Evolutionary conservation across 2,888 invertebrate genomes (phyloP), one percentile per base, ranked within the genome.

Genomic region (Aspidiotus rigidus): DNA sequence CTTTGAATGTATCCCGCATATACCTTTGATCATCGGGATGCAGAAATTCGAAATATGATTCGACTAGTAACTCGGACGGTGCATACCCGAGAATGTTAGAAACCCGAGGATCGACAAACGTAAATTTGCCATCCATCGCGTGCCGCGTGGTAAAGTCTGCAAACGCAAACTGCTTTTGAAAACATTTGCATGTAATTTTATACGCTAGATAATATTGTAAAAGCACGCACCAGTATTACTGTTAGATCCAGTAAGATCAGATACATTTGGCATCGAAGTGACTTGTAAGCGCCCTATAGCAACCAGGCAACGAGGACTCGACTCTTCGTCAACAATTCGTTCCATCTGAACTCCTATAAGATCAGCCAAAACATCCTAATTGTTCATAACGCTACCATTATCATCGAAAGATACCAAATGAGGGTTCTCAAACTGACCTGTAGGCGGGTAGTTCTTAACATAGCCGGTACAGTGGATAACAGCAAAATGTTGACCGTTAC

Each of bases 401-500:
- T 28, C 28, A 28, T 3, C 28, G 28, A 28, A 3, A 28, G n/a
- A n/a, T n/a, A n/a, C n/a, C n/a, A 3, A 28, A 28, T 28, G 69
- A 55, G 73, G 75, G 67, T 73, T 72, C 70, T 75, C 75, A 73
- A 74, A 75, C 72, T 74, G 74, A 88, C 92, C 91, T 78, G 93
- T 88, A 44, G 96, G 95, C 17, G 96, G 95, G 96, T 97, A 98
- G 81, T 97, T 98, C 80, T 99, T 99, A 70, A 99, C 95, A 79
- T 99, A 99, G 13, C 99, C 99, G 41, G 99, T 99, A 81, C 98
- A 98, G 79, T 99, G 99, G 17, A 99, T 95, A 42, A 99, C 97
- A 11, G 97, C 96, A 79, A 93, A 99, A 79, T 94, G 94, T 77
- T 92, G 91, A 55, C 97, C 97, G 80, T 97, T 97, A 73, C 90